These are phyloP conservation scores for Montipora foliosa DNA, from an alignment of 64 coral and sea anemone species.

Conservation along the genomic window DNA sequence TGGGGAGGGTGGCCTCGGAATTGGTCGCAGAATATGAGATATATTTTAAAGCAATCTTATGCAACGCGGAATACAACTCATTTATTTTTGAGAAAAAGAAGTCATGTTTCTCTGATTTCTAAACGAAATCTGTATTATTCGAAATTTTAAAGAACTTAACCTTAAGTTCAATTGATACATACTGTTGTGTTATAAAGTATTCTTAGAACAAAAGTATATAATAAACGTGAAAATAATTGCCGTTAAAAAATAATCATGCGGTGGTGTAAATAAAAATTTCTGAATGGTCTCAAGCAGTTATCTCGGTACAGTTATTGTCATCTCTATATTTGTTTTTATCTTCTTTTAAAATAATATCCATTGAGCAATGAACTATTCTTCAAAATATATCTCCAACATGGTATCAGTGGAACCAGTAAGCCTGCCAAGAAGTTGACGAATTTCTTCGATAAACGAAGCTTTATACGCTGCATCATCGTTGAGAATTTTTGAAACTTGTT, in stretches of 20 bases:
- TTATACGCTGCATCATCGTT: constrained; percentile 84
- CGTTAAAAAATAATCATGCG: neutral
- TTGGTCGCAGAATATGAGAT: neutral
- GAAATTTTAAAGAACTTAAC: neutral
- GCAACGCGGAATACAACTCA: neutral
- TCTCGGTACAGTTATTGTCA: neutral
- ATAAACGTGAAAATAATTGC: neutral
- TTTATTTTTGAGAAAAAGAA: neutral
- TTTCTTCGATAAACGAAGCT: constrained; percentile 94
- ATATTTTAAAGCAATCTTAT: neutral
- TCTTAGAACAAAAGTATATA: neutral
- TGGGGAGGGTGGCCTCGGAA: neutral
- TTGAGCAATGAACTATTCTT: constrained; percentile 52
- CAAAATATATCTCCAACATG: constrained; percentile 89
- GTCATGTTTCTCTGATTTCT: neutral
- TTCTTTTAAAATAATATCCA: neutral
- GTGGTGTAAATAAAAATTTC: neutral
- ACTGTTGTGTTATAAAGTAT: neutral
- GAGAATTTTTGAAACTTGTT: constrained; percentile 86
- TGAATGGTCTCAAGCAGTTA: neutral
- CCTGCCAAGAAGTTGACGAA: constrained; percentile 85
- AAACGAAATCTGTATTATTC: neutral
- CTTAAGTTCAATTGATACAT: neutral
- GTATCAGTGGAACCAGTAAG: constrained; percentile 78
- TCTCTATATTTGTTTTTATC: neutral